A percentile compares a stretch with the other conserved stretches of the same genome.
phyloP scores from a whole-genome alignment of 1,140 invertebrate species.

The Trichonephila inaurata region DNA sequence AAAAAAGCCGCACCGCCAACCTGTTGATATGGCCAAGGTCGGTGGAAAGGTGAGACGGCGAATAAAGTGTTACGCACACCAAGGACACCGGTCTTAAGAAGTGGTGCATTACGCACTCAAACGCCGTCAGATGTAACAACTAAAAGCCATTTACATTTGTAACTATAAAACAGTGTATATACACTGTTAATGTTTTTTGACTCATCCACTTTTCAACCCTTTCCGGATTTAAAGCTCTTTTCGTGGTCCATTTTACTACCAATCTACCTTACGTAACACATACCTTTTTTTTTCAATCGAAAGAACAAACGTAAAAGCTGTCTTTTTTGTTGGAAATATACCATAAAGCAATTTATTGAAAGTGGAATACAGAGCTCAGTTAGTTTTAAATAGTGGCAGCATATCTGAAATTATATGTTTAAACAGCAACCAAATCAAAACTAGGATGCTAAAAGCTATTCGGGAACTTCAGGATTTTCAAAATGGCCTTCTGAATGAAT shows the following conservation, averaged over 20 bases:
- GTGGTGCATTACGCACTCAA: background rate
- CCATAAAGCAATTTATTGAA: no score
- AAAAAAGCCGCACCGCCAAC: background rate
- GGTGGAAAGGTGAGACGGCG: constrained; percentile 12
- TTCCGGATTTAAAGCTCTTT: background rate
- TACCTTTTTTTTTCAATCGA: background rate
- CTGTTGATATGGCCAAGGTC: constrained; percentile 54
- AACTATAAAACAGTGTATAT: background rate
- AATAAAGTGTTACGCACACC: constrained; percentile 47
- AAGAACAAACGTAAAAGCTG: background rate
- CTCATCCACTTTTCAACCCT: background rate
- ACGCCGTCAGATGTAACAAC: background rate
- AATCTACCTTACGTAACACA: background rate
- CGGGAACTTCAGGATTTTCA: no score
- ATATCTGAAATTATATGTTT: no score
- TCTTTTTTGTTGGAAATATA: no score
- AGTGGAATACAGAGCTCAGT: no score
- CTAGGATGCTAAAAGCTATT: no score
- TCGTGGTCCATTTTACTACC: background rate
- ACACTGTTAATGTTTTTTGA: background rate
- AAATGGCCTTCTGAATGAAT: no score
- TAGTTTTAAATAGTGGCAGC: no score
- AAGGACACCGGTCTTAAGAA: constrained; percentile 19
- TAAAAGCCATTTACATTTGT: constrained; percentile 5
- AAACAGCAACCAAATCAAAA: no score